Base-by-base conservation (phyloP, 1,140 invertebrate species). In the Drosophila malerkotliana region DNA sequence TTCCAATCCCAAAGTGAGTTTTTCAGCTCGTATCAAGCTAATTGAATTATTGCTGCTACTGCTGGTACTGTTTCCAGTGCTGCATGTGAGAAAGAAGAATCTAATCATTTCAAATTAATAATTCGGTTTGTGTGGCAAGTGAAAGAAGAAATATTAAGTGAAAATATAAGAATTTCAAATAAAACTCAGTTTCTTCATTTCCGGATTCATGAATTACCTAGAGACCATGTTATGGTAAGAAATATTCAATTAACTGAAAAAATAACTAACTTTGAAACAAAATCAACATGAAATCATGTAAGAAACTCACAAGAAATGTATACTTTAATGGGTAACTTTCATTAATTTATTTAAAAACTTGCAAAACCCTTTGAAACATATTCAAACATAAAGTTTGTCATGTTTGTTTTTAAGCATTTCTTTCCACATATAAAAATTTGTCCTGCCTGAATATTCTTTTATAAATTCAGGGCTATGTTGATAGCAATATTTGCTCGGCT, bases 141-240 rank as follows among this genome's bases (percentile, higher is more conserved):
- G 41, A 14, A 18, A 44, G 14, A 18, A 14, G 15, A 18, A 15
- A 18, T 44, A 32, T 51, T 44, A 37, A 69, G 53, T 64, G 71
- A 53, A 63, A 54, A 24, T 21, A 39, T 73, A 73, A 47, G 9
- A 7, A 47, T 24, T 18, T 9, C 9, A 47, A 24, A 9, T 15
- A 45, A 14, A 21, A 21, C 9, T 21, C 15, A 47, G 10, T 4
- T 28, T 28, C 6, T 6, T 7, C 5, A 28, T 28, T 28, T 47
- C 18, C 15, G 18, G 44, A 18, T 15, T 26, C 21, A 90, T 90
- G 85, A 90, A 90, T 56, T 90, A 90, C 61, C 62, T 90, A 59
- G 85, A 90, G 51, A 76, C 85, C 14, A 77, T 90, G 64, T 53
- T 79, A 34, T 91, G 83, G 83, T 88, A 88, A 87, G 83, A 12